Evolutionary conservation across 2,797 vertebrate genomes (phyloP).

Genomic region (Oryzias sinensis): DNA sequence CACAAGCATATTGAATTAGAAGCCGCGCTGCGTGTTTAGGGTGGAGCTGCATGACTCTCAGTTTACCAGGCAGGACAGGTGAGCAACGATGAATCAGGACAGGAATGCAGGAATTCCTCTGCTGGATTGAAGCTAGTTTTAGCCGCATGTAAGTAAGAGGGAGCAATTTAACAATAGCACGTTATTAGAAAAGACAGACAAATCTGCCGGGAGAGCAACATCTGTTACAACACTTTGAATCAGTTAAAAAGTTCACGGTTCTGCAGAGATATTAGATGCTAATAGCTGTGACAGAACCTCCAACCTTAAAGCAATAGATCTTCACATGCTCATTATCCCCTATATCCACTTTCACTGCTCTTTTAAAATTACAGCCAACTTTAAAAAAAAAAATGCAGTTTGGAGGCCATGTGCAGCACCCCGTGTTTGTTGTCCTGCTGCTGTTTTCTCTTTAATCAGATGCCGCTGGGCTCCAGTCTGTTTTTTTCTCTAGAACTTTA

Average conservation of each 20-base stretch:
- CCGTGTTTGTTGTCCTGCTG: slow-evolving; percentile 13
- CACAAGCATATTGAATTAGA: slow-evolving; percentile 76
- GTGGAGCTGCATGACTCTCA: slow-evolving; percentile 29
- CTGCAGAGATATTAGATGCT: slow-evolving; percentile 53
- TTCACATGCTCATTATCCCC: slow-evolving; percentile 56
- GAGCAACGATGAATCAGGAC: slow-evolving; percentile 32
- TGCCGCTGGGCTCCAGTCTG: slow-evolving; percentile 6
- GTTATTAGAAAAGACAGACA: background rate
- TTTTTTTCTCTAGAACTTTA: slow-evolving; percentile 24
- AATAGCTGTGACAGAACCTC: slow-evolving; percentile 60
- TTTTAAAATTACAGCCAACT: background rate
- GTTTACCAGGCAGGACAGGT: slow-evolving; percentile 40
- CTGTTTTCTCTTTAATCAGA: slow-evolving; percentile 9
- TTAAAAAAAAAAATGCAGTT: slow-evolving; percentile 7
- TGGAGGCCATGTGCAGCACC: background rate
- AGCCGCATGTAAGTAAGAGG: slow-evolving; percentile 6
- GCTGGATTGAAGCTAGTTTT: background rate
- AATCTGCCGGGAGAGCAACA: slow-evolving; percentile 27
- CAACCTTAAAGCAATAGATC: slow-evolving; percentile 60
- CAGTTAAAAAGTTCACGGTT: slow-evolving; percentile 68
- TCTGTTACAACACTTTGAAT: slow-evolving; percentile 73
- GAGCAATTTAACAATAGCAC: background rate
- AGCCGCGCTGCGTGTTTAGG: slow-evolving; percentile 34
- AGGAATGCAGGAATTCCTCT: slow-evolving; percentile 6
- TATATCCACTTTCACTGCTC: slow-evolving; percentile 46